phyloP scores from a whole-genome alignment of 2,888 invertebrate species.

The Tetheella fluctuosa region DNA sequence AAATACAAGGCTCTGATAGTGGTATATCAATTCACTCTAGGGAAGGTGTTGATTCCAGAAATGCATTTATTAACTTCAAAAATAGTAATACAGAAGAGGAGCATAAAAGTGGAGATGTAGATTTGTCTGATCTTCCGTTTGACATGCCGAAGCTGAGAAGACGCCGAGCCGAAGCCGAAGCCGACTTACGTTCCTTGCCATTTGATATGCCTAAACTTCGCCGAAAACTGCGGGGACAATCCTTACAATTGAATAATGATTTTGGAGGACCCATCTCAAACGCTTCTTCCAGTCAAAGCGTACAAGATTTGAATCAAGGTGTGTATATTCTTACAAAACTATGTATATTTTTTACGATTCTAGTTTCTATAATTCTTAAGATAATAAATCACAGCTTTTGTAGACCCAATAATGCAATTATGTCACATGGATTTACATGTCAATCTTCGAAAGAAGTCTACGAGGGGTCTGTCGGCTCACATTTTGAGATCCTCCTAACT shows the following conservation, averaged over 20 bases:
- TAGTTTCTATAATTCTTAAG: not conserved
- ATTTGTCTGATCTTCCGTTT: conserved; percentile 92
- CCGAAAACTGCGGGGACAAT: conserved; percentile 87
- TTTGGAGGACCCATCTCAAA: conserved; percentile 90
- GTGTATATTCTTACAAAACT: conserved; percentile 40
- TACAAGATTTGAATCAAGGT: conserved; percentile 89
- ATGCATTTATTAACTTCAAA: conserved; percentile 85
- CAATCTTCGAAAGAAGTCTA: conserved; percentile 57
- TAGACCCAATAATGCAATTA: conserved; percentile 39
- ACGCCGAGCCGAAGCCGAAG: conserved; percentile 89
- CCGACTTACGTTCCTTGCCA: conserved; percentile 92
- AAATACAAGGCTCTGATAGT: conserved; percentile 94
- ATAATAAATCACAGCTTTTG: not conserved
- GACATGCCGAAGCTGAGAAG: conserved; percentile 95
- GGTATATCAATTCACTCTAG: conserved; percentile 94
- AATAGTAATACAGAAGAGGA: conserved; percentile 82
- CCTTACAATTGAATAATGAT: conserved; percentile 83
- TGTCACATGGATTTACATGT: conserved; percentile 59
- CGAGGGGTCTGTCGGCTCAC: conserved; percentile 69
- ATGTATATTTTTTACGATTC: not conserved
- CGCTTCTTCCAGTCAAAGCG: conserved; percentile 92
- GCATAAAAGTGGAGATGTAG: conserved; percentile 84
- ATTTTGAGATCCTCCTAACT: conserved; percentile 66
- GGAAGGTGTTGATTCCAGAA: conserved; percentile 89
- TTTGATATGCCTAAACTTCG: conserved; percentile 96